Conservation (phyloP, 2,113 vertebrate species). For the Passer domesticus region DNA sequence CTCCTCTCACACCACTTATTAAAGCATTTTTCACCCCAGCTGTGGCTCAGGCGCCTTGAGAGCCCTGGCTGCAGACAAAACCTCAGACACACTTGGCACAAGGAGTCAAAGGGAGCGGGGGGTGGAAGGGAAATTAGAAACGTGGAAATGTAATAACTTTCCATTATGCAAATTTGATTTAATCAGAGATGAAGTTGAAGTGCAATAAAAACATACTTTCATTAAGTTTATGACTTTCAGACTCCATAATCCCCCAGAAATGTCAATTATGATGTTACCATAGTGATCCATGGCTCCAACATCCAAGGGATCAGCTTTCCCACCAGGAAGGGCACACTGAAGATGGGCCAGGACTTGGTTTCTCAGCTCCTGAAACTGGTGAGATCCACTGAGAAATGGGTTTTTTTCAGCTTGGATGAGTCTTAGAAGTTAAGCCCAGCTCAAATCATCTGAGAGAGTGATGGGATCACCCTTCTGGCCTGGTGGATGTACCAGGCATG, state of each 20-base stretch:
- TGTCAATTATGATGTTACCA: constrained; percentile 72
- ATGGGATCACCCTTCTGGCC: background rate
- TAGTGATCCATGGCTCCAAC: constrained; percentile 66
- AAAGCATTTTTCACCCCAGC: constrained; percentile 41
- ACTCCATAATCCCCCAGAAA: constrained; percentile 51
- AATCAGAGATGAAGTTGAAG: constrained; percentile 78
- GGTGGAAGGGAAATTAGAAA: constrained; percentile 68
- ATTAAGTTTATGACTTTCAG: constrained; percentile 81
- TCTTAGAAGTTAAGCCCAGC: background rate
- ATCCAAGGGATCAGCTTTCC: constrained; percentile 12
- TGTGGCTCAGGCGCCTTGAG: background rate
- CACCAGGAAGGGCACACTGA: background rate
- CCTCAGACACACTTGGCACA: constrained; percentile 30
- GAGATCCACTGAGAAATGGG: background rate
- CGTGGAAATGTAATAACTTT: constrained; percentile 80
- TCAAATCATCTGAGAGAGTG: background rate
- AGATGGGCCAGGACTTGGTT: background rate
- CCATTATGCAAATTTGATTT: constrained; percentile 83
- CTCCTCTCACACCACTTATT: constrained; percentile 49
- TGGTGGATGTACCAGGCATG: background rate
- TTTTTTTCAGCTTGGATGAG: background rate
- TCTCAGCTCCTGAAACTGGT: background rate
- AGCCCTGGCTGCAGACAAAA: constrained; percentile 40
- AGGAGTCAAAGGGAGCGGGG: background rate
- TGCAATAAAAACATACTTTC: constrained; percentile 80